Base-by-base conservation (phyloP, 2,113 vertebrate genomes). In the Ranitomeya imitator region DNA sequence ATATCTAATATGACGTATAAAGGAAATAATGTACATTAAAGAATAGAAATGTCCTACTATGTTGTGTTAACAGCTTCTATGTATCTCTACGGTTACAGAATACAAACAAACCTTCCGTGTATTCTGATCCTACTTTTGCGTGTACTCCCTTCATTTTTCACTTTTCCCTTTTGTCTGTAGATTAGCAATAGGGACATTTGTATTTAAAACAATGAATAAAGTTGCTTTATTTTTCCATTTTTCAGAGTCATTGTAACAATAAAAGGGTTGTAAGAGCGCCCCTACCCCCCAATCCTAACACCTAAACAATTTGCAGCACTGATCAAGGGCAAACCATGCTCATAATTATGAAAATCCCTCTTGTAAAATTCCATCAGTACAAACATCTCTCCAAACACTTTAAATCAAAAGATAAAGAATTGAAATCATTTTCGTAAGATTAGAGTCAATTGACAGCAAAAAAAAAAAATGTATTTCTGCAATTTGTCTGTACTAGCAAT, bases 361-460 rank as follows among this genome's bases (percentile, higher is more conserved):
- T 83, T 65, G 12, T 83, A 63, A 79, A 51, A 80, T 71, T 37
- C 15, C 37, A 16, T 23, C 51, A 59, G 52, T 23, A 54, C 31
- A 85, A 57, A 85, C 18, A 84, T 84, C n/a, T 55, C 67, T 84
- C 82, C 67, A 69, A 55, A 52, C 54, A 84, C 7, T 85, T 23
- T 16, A 23, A 73, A 57, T 71, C 83, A 85, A 73, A 55, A 69
- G 83, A 73, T 57, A 74, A 85, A 55, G n/a, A 26, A 65, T 65
- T 26, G 77, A 88, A 76, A 83, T 63, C 19, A 59, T 57, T n/a
- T 76, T 60, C 23, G 77, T 31, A 69, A 78, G 81, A 88, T 84
- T 84, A 78, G 26, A 83, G 60, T 59, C 59, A 55, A 88, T 83
- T 78, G 79, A 82, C 86, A 88, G n/a, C 26, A 54, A 86, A 77